Percentiles rank a stretch among this genome's conserved stretches.
Conservation (phyloP, 2,113 vertebrate species). For the Cynopterus brachyotis region DNA sequence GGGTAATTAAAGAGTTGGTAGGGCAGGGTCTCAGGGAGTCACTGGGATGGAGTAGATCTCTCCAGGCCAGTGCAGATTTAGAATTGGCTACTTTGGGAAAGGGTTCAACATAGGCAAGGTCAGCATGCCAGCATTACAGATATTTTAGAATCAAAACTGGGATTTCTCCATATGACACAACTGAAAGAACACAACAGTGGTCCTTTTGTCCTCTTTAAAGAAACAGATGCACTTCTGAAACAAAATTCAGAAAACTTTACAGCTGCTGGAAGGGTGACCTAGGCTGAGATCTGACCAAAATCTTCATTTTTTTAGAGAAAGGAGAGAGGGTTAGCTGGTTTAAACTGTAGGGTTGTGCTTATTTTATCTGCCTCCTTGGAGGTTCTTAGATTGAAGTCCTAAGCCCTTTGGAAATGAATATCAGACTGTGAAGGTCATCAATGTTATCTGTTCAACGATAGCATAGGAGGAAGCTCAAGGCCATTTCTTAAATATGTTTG, state of each 20-base stretch:
- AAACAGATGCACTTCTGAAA: slow-evolving; percentile 21
- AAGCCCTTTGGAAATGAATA: slow-evolving; percentile 55
- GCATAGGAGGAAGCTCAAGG: slow-evolving; percentile 5
- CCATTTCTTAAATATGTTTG: neutral
- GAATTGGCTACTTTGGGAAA: too few relatives aligned
- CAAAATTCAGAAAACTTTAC: slow-evolving; percentile 48
- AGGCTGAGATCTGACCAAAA: neutral
- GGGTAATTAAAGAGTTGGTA: too few relatives aligned
- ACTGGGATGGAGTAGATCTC: too few relatives aligned
- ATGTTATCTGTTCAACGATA: neutral
- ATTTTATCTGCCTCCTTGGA: slow-evolving; percentile 48
- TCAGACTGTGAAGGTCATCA: slow-evolving; percentile 38
- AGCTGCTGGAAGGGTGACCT: neutral
- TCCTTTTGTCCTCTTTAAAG: slow-evolving; percentile 8
- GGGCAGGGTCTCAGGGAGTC: too few relatives aligned
- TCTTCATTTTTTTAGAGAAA: slow-evolving; percentile 44
- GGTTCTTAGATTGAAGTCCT: slow-evolving; percentile 34
- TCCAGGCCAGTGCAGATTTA: too few relatives aligned
- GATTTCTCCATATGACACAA: neutral
- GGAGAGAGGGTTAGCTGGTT: neutral
- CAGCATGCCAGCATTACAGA: neutral
- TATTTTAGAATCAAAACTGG: neutral
- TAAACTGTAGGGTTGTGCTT: slow-evolving; percentile 9
- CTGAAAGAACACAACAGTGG: neutral
- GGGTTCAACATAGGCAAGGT: too few relatives aligned